Evolutionary conservation across 2,113 vertebrate species (phyloP).

Genomic region (Corvus hawaiiensis): DNA sequence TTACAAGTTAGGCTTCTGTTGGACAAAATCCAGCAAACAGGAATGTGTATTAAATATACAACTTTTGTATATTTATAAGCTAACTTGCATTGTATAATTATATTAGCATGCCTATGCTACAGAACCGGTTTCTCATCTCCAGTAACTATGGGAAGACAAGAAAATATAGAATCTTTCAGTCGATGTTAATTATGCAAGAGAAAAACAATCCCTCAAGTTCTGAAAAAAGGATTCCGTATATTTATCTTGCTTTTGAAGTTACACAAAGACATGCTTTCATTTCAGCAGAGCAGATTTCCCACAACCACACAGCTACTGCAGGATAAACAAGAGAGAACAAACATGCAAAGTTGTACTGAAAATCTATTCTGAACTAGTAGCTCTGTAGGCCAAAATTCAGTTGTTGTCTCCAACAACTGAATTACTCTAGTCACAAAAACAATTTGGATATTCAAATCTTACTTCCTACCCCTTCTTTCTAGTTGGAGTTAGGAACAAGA

Average conservation of each 20-base stretch:
- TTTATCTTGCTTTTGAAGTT: conserved; percentile 25
- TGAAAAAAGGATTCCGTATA: background rate
- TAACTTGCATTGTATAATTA: background rate
- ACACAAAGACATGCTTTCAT: background rate
- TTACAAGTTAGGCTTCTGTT: background rate
- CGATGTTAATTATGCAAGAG: background rate
- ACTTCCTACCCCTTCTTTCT: background rate
- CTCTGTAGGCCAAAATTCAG: background rate
- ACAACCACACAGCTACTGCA: background rate
- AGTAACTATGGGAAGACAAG: background rate
- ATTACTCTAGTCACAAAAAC: background rate
- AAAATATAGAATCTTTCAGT: background rate
- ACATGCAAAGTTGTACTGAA: background rate
- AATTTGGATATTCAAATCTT: background rate
- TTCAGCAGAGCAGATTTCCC: background rate
- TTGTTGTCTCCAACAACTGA: background rate
- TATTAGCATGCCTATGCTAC: background rate
- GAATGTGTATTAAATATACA: background rate
- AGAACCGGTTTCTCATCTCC: background rate
- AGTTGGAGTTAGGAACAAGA: background rate
- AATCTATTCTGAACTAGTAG: background rate
- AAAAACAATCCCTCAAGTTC: background rate
- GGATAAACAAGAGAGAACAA: conserved; percentile 1
- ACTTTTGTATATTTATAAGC: background rate
- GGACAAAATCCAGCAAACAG: background rate